Conservation (phyloP, 2,888 invertebrate species). For the Teinopalpus imperialis region DNA sequence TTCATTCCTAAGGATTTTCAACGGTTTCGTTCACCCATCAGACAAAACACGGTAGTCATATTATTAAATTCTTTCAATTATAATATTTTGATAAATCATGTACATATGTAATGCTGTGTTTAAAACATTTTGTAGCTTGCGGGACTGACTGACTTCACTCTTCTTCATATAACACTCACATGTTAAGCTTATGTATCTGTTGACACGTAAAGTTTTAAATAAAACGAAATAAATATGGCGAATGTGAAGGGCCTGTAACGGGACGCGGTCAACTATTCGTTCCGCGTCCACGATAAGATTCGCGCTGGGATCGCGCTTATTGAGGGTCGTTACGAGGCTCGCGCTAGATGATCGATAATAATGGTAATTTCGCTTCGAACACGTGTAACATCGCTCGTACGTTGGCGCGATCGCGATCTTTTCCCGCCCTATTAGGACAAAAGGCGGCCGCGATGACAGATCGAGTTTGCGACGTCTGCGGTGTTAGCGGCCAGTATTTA, state of each 20-base stretch:
- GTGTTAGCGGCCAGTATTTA: slow-evolving; percentile 18
- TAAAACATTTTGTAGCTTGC: too few relatives aligned
- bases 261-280: slow-evolving; percentile 39
- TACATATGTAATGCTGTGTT: too few relatives aligned
- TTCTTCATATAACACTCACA: too few relatives aligned
- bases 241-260: slow-evolving; percentile 53
- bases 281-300: slow-evolving; percentile 57
- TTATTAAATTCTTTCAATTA: too few relatives aligned
- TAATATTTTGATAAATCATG: too few relatives aligned
- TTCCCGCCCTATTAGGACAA: slow-evolving; percentile 70
- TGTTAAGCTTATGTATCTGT: too few relatives aligned
- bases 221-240: slow-evolving; percentile 53
- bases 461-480: slow-evolving; percentile 41
- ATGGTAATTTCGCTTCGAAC: slow-evolving; percentile 76
- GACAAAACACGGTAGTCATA: too few relatives aligned
- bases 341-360: slow-evolving; percentile 80
- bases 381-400: slow-evolving; percentile 74
- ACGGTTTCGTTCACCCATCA: too few relatives aligned
- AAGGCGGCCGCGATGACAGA: slow-evolving; percentile 59
- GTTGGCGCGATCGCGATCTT: slow-evolving; percentile 64
- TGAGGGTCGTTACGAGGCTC: slow-evolving; percentile 73
- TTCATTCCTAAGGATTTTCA: too few relatives aligned
- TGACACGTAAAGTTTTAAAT: too few relatives aligned
- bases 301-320: slow-evolving; percentile 61
- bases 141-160: too few relatives aligned